Percentiles rank a stretch among this genome's conserved stretches.
Conservation (phyloP, 2,888 invertebrate genomes). For the Cosmopolites sordidus region DNA sequence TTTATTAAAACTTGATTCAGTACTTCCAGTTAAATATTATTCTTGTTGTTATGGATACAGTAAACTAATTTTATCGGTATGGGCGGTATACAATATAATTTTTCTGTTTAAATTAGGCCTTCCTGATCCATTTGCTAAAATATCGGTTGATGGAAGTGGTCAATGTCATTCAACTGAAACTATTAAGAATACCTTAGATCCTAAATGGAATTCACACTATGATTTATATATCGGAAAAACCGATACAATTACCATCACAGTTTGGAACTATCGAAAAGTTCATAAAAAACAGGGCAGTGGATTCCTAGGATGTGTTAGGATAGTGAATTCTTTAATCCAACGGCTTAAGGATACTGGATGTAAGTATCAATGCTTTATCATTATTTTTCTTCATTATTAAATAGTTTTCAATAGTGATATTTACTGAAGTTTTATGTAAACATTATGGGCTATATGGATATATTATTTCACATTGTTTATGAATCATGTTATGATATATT, state of each 20-base stretch:
- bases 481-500: too few relatives aligned
- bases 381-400: too few relatives aligned
- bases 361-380: too few relatives aligned
- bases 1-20: conserved; percentile 2
- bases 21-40: not conserved
- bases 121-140: conserved; percentile 96
- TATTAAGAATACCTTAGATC: conserved; percentile 90
- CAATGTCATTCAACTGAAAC: conserved; percentile 94
- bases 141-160: conserved; percentile 93
- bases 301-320: conserved; percentile 91
- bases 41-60: not conserved
- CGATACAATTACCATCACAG: conserved; percentile 89
- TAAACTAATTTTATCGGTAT: too few relatives aligned
- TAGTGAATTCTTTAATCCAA: conserved; percentile 86
- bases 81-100: not conserved
- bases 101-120: conserved; percentile 59
- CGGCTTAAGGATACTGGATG: conserved; percentile 95
- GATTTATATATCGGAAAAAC: conserved; percentile 89
- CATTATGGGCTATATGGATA: too few relatives aligned
- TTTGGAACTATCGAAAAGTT: conserved; percentile 95
- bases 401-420: too few relatives aligned
- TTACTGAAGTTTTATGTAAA: too few relatives aligned
- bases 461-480: too few relatives aligned
- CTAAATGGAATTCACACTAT: conserved; percentile 98
- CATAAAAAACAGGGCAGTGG: conserved; percentile 92